Percentiles rank a stretch among this genome's conserved stretches.
Evolutionary conservation across 2,888 invertebrate genomes (phyloP).

Genomic region (Idaea aversata): DNA sequence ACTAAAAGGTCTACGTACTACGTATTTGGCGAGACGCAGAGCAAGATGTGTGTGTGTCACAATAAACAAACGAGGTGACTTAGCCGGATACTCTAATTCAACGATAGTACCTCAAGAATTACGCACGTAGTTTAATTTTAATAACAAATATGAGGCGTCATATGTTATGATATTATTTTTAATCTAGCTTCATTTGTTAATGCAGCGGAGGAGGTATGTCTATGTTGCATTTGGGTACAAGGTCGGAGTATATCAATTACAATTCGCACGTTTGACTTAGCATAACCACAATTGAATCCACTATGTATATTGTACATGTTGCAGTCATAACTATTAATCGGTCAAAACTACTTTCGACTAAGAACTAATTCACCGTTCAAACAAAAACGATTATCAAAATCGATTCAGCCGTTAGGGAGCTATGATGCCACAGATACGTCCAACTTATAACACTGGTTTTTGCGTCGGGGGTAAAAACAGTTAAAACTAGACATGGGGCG

Average conservation of each 20-base stretch:
- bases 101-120: conserved; percentile 33
- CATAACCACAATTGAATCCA: conserved; percentile 11
- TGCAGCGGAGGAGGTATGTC: neutral
- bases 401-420: no score
- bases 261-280: conserved; percentile 53
- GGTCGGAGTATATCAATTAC: conserved; percentile 67
- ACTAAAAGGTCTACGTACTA: neutral
- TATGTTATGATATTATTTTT: conserved; percentile 30
- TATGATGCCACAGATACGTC: no score
- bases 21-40: neutral
- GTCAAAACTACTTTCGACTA: no score
- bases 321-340: no score
- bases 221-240: conserved; percentile 65
- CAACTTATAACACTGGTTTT: no score
- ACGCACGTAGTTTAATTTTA: conserved; percentile 45
- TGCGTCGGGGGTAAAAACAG: no score
- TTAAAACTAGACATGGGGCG: no score
- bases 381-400: no score
- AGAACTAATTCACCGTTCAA: no score
- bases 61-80: conserved; percentile 22
- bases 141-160: conserved; percentile 46
- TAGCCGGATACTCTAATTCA: conserved; percentile 37
- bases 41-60: neutral
- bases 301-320: neutral
- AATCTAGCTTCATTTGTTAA: conserved; percentile 15